Base-by-base conservation (phyloP, 1,140 invertebrate species). In the Cydia fagiglandana region DNA sequence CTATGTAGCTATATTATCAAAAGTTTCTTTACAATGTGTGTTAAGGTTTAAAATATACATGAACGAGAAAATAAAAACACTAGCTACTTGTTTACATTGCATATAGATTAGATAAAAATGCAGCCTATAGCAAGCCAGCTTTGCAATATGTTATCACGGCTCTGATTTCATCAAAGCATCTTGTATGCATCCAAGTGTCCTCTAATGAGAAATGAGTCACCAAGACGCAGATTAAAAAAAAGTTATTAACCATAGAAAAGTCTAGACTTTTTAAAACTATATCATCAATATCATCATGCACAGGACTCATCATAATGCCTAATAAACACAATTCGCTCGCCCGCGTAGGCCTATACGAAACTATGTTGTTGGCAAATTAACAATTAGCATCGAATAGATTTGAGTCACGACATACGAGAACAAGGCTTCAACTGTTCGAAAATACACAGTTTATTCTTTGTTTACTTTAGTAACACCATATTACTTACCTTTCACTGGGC, bases 351-450 rank as follows among this genome's bases (percentile, higher is more conserved):
- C 20, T 20, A 24, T 10, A 61, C 56, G 17, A 61, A 61, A 24
- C 56, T 61, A 61, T 61, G 20, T 24, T 61, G 56, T 61, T 61
- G 56, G 20, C 56, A 61, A 61, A 61, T 61, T 61, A 70, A 38
- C 34, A 17, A 70, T 70, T 70, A 70, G n/a, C 66, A 70, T 41
- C 66, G n/a, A 70, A 38, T 70, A 70, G 56, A 70, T 70, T 38
- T 70, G 66, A 34, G 66, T 70, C 66, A 70, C 66, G 66, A 38
- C 34, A 34, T 30, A 66, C 34, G 24, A 30, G 9, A 20, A 66
- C 5, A 70, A 70, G 66, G 30, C 56, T 20, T 61, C 56, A 61
- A 61, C 66, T 70, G 66, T 34, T 41, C 30, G 66, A 45, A 70
- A 41, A 70, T 70, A 70, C 17, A 70, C 30, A 38, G 34, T 70